These are phyloP conservation scores for Belonocnema kinseyi DNA, from an alignment of 1,140 invertebrate genomes.

Conservation along the genomic window DNA sequence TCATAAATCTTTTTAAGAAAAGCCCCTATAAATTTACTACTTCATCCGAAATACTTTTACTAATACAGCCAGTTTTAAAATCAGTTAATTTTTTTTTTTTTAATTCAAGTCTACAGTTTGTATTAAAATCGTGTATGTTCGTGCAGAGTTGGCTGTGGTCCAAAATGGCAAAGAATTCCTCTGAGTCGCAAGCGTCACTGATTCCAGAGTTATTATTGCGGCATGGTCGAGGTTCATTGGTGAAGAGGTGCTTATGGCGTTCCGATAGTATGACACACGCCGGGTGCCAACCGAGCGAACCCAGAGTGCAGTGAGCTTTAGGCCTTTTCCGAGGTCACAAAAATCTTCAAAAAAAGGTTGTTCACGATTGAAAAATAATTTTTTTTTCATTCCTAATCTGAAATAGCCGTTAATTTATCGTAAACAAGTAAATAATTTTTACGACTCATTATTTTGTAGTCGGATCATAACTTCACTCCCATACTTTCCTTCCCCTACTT, in stretches of 20 bases:
- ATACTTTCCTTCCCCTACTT: no score
- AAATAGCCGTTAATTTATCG: no score
- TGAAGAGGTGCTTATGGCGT: slow-evolving; percentile 9
- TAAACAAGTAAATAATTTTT: no score
- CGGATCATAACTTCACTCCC: no score
- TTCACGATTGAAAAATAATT: neutral
- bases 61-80: neutral
- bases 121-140: slow-evolving; percentile 3
- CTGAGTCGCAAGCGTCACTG: slow-evolving; percentile 3
- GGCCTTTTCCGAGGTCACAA: neutral
- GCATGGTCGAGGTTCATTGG: slow-evolving; percentile 18
- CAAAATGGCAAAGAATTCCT: slow-evolving; percentile 29
- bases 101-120: neutral
- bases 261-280: slow-evolving; percentile 3
- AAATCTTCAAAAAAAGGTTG: neutral
- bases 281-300: neutral
- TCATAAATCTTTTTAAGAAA: no score
- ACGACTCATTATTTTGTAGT: no score
- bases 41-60: no score
- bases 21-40: no score
- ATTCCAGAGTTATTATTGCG: slow-evolving; percentile 28
- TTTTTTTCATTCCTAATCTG: no score
- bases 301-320: slow-evolving; percentile 1
- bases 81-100: neutral
- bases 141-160: neutral